Evolutionary conservation across 2,797 vertebrate genomes (phyloP).

Genomic region (Siniperca undulata): DNA sequence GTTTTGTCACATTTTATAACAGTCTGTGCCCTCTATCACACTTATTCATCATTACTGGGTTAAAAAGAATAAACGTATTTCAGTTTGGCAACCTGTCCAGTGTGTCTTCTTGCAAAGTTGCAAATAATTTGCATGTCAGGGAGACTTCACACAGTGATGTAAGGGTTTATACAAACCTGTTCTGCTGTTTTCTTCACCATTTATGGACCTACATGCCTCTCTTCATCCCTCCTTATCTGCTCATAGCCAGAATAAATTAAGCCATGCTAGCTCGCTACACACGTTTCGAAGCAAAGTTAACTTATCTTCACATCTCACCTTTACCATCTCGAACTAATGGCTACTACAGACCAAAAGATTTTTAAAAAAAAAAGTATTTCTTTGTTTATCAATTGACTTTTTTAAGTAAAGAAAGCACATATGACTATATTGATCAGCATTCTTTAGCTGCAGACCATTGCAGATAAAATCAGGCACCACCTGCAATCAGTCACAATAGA

Average conservation of each 20-base stretch:
- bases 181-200: conserved; percentile 45
- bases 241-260: conserved; percentile 42
- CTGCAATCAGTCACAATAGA: neutral
- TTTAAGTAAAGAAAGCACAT: neutral
- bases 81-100: conserved; percentile 7
- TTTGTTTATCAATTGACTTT: too few species aligned
- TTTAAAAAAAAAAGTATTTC: too few species aligned
- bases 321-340: too few species aligned
- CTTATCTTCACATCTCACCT: too few species aligned
- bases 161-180: conserved; percentile 47
- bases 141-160: conserved; percentile 28
- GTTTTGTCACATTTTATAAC: neutral
- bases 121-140: conserved; percentile 41
- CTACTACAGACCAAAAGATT: too few species aligned
- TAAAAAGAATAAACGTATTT: conserved; percentile 10
- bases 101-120: conserved; percentile 29
- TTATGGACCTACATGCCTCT: conserved; percentile 57
- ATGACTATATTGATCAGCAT: too few species aligned
- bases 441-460: neutral
- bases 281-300: neutral
- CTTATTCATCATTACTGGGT: conserved; percentile 17
- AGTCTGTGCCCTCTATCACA: neutral
- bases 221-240: conserved; percentile 47
- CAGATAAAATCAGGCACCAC: neutral
- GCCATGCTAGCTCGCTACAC: conserved; percentile 30